Evolutionary conservation across 2,797 vertebrate genomes (phyloP).

Genomic region (Peromyscus aztecus): DNA sequence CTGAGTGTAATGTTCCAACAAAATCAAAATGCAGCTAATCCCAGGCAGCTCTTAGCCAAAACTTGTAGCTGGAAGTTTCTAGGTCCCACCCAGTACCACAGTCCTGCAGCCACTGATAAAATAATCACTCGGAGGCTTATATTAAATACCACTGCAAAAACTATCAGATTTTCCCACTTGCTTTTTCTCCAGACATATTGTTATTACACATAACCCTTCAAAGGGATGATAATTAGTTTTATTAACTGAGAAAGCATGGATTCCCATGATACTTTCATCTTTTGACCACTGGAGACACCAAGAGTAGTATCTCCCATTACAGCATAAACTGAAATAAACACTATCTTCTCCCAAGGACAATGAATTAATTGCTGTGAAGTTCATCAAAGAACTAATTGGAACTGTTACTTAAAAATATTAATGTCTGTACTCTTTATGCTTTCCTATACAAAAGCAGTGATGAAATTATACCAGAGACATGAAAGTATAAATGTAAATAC

Average conservation of each 20-base stretch:
- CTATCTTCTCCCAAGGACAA: slow-evolving; percentile 48
- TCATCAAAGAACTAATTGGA: slow-evolving; percentile 61
- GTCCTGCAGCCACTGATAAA: too few relatives aligned
- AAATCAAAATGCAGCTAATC: slow-evolving; percentile 29
- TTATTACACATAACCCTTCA: slow-evolving; percentile 44
- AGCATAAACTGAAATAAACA: not conserved
- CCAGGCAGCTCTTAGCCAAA: slow-evolving; percentile 40
- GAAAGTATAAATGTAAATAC: slow-evolving; percentile 48
- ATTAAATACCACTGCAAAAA: not conserved
- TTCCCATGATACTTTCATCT: not conserved
- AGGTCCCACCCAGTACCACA: too few relatives aligned
- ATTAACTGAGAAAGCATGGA: not conserved
- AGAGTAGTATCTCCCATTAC: not conserved
- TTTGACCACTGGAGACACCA: not conserved
- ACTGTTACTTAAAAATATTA: slow-evolving; percentile 55
- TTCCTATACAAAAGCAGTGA: slow-evolving; percentile 49
- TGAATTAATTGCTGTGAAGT: slow-evolving; percentile 63
- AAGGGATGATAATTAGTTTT: slow-evolving; percentile 34
- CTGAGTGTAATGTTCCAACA: not conserved
- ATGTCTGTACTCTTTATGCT: not conserved
- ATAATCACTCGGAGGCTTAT: too few relatives aligned
- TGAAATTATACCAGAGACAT: slow-evolving; percentile 14
- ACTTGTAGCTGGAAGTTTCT: too few relatives aligned
- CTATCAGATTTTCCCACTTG: slow-evolving; percentile 19
- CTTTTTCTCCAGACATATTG: slow-evolving; percentile 14